A percentile compares a stretch with the other conserved stretches of the same genome.
phyloP scores from a whole-genome alignment of 2,797 vertebrate species.

The Fringilla coelebs region DNA sequence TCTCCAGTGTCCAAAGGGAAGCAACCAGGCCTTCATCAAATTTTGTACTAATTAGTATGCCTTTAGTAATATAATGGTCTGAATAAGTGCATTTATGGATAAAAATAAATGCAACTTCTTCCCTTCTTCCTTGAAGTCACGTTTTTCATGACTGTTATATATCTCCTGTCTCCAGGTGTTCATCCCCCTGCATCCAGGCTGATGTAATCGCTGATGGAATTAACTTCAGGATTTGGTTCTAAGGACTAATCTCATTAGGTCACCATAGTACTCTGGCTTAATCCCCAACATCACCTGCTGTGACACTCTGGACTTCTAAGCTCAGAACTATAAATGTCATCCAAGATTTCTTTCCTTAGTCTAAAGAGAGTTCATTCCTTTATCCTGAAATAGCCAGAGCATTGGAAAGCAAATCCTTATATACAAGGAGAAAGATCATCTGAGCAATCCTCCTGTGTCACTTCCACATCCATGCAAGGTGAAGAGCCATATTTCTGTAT shows the following conservation, averaged over 20 bases:
- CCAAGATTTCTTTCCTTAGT: not conserved
- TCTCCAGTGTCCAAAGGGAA: not conserved
- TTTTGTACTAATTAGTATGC: not conserved
- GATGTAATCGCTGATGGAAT: not conserved
- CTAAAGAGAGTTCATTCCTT: not conserved
- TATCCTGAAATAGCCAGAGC: not conserved
- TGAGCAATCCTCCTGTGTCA: not conserved
- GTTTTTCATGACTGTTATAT: not conserved
- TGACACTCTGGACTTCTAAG: not conserved
- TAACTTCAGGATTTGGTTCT: slow-evolving; percentile 20
- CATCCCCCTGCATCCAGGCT: not conserved
- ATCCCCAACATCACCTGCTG: slow-evolving; percentile 8
- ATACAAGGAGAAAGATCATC: not conserved
- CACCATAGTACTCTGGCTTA: not conserved
- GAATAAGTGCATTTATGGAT: not conserved
- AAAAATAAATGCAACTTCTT: not conserved
- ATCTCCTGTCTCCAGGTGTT: not conserved
- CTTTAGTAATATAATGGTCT: not conserved
- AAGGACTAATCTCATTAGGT: slow-evolving; percentile 45
- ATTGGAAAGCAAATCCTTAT: not conserved
- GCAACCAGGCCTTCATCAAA: not conserved
- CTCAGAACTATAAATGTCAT: slow-evolving; percentile 25
- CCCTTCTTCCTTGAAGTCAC: not conserved
- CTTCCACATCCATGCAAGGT: not conserved
- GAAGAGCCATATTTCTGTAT: not conserved